Evolutionary conservation across 2,888 invertebrate species (phyloP).

Genomic region (Cotesia congregata): DNA sequence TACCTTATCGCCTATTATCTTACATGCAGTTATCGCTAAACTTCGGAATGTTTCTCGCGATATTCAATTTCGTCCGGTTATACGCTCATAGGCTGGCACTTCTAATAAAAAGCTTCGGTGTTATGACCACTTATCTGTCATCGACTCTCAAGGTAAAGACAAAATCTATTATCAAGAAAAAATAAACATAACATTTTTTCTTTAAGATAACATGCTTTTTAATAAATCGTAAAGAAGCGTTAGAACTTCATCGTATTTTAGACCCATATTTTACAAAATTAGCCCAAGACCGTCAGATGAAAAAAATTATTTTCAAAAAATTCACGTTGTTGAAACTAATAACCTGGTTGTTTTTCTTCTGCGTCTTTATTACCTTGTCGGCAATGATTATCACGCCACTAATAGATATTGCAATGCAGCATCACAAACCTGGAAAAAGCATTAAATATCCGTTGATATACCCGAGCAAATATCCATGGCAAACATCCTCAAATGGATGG

Average conservation of each 20-base stretch:
- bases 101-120: slow-evolving; percentile 7
- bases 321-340: background rate
- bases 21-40: background rate
- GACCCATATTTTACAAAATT: background rate
- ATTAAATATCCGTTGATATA: slow-evolving; percentile 38
- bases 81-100: background rate
- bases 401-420: slow-evolving; percentile 30
- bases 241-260: background rate
- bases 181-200: background rate
- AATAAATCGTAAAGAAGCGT: background rate
- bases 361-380: background rate
- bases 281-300: background rate
- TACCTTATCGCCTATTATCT: slow-evolving; percentile 11
- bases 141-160: slow-evolving; percentile 16
- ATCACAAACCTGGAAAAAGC: slow-evolving; percentile 17
- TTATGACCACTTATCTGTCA: slow-evolving; percentile 7
- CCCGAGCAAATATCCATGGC: slow-evolving; percentile 48
- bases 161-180: background rate
- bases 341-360: background rate
- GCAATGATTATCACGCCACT: slow-evolving; percentile 15
- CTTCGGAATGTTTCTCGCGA: background rate
- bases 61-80: background rate
- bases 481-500: slow-evolving; percentile 16
- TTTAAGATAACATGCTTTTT: background rate
- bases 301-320: background rate